phyloP scores from a whole-genome alignment of 2,113 vertebrate genomes.

The Crypturellus undulatus region DNA sequence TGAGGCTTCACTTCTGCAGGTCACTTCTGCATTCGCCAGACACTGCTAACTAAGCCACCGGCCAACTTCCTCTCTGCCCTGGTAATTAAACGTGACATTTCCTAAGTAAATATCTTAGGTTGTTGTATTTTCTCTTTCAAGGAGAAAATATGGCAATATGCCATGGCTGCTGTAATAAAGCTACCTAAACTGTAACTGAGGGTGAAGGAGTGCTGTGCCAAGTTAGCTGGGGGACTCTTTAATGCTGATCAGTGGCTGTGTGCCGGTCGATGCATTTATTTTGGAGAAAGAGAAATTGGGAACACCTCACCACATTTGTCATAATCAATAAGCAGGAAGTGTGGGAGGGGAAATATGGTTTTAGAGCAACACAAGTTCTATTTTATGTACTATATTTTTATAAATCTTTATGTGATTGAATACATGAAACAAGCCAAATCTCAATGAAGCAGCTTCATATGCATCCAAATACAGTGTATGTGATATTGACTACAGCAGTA shows the following conservation, averaged over 20 bases:
- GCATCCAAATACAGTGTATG: not conserved
- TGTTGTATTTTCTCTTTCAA: not conserved
- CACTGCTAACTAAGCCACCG: not conserved
- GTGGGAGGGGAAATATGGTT: not conserved
- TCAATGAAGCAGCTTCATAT: not conserved
- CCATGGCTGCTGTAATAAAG: not conserved
- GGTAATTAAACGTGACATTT: not conserved
- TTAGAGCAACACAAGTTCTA: not conserved
- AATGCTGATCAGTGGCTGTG: not conserved
- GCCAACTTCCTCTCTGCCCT: not conserved
- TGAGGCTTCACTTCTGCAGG: not conserved
- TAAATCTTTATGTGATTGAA: not conserved
- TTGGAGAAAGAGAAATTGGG: not conserved
- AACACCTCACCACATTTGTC: not conserved
- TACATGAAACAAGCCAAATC: not conserved
- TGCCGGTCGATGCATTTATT: fast-evolving
- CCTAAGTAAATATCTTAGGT: not conserved
- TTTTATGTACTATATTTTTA: not conserved
- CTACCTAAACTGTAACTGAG: not conserved
- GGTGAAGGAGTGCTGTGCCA: not conserved
- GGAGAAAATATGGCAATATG: not conserved
- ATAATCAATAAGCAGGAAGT: not conserved
- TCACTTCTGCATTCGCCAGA: not conserved
- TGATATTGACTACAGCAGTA: not conserved
- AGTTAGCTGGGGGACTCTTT: not conserved